Evolutionary conservation across 2,888 invertebrate genomes (phyloP).

Genomic region (Chironomus tentans): DNA sequence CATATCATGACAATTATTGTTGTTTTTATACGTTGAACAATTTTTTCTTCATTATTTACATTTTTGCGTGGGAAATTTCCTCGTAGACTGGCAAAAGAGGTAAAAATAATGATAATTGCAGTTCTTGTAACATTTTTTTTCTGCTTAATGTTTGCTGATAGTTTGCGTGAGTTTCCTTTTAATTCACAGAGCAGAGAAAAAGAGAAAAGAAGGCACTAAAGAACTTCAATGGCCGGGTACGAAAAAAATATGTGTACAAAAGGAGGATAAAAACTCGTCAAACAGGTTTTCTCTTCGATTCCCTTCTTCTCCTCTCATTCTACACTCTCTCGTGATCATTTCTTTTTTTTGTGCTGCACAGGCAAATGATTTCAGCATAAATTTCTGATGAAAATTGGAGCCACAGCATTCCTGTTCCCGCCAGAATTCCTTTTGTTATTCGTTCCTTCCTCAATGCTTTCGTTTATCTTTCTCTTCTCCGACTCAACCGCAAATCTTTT

Average conservation of each 20-base stretch:
- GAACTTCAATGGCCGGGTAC: background rate
- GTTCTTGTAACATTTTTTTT: background rate
- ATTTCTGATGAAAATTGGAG: slow-evolving; percentile 1
- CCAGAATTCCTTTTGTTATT: background rate
- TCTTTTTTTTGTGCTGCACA: background rate
- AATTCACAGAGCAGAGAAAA: background rate
- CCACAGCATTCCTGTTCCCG: slow-evolving; percentile 13
- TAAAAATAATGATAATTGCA: background rate
- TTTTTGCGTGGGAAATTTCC: slow-evolving; percentile 13
- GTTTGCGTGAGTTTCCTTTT: background rate
- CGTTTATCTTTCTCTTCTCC: background rate
- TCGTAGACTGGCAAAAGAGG: too few relatives aligned
- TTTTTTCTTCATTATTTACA: background rate
- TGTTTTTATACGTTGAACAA: background rate
- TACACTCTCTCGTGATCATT: background rate
- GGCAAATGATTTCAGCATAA: background rate
- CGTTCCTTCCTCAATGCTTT: background rate
- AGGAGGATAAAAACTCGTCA: slow-evolving; percentile 19
- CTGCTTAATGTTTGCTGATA: too few relatives aligned
- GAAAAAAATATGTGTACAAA: background rate
- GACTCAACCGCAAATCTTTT: slow-evolving; percentile 3
- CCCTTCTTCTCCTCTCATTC: background rate
- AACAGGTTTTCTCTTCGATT: slow-evolving; percentile 10
- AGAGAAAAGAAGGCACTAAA: background rate
- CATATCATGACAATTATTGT: background rate